Evolutionary conservation across 2,888 invertebrate species (phyloP), one percentile per base, ranked within the genome.

Genomic region (Monochamus alternatus): DNA sequence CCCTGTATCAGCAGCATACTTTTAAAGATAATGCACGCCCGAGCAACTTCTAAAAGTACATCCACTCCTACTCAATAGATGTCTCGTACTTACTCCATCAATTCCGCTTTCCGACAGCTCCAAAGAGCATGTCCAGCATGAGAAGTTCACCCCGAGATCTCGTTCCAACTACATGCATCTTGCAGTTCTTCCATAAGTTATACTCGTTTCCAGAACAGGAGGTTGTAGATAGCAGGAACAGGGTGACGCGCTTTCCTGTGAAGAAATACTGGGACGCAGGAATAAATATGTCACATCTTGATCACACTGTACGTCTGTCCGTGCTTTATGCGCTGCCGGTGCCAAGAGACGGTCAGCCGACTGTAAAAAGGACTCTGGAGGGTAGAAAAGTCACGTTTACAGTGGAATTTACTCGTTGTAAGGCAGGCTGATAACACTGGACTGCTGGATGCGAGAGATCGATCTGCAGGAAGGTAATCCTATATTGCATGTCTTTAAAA

Each of bases 351-450:
- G 77, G 77, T 75, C 77, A 73, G 73, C 55, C n/a, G 52, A 59
- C 67, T 60, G 67, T 52, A 69, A 75, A 78, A 78, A 77, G 74
- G 78, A 60, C 69, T 58, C 71, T 70, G 60, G 70, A 76, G 77
- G 75, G 62, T 73, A 73, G 70, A 72, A 32, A 62, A 81, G 81
- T 81, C 81, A 82, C 82, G 81, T 82, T 78, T 74, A 75, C 66
- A 76, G 74, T 66, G 78, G 78, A 78, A 81, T 82, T 81, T 82
- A 81, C 81, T 82, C 78, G 78, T 80, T 82, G 82, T 81, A 79
- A 80, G 78, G 78, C 76, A 73, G 78, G 75, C 76, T 81, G 81
- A 82, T 81, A 80, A 81, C 79, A 76, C 74, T 73, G 65, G 75
- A 75, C 75, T 78, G 78, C 80, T 78, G 75, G 77, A 80, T 81